Conservation (phyloP, 1,140 invertebrate species). For the Drosophila orena region DNA sequence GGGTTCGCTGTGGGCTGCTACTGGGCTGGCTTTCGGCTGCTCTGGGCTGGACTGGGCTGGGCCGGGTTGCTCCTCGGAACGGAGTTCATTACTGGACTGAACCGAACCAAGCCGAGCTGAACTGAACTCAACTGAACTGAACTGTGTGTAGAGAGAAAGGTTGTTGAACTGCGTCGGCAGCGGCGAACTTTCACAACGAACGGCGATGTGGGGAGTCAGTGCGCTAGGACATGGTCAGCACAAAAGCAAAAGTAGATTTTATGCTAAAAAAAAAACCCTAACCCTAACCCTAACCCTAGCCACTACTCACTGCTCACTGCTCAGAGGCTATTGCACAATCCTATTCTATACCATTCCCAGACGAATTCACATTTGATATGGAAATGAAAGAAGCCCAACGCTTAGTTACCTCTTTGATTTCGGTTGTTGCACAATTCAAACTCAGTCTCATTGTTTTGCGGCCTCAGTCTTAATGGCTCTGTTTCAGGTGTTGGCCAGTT, state of each 20-base stretch:
- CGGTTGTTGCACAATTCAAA: constrained; percentile 38
- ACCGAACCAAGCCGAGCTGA: constrained; percentile 1
- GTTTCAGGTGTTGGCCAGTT: constrained; percentile 68
- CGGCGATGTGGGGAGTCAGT: constrained; percentile 15
- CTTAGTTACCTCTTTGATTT: constrained; percentile 24
- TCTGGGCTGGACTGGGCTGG: background rate
- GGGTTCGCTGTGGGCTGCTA: background rate
- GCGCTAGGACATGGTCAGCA: constrained; percentile 65
- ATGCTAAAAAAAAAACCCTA: constrained; percentile 12
- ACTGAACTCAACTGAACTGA: constrained; percentile 1
- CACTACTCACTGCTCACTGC: constrained; percentile 20
- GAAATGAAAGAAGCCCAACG: background rate
- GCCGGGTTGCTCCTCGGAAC: constrained; percentile 9
- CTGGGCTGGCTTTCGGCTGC: no score
- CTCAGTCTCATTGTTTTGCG: constrained; percentile 38
- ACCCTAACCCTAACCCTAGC: background rate
- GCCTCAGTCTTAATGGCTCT: constrained; percentile 57
- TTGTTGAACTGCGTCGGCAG: constrained; percentile 57
- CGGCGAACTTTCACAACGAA: constrained; percentile 46
- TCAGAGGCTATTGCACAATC: constrained; percentile 24
- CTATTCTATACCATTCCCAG: background rate
- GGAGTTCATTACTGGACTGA: constrained; percentile 45
- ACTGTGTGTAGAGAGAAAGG: constrained; percentile 34
- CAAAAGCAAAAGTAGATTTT: constrained; percentile 61
- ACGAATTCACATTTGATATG: background rate